phyloP scores from a whole-genome alignment of 2,888 invertebrate genomes.

The Sminthurides aquaticus region DNA sequence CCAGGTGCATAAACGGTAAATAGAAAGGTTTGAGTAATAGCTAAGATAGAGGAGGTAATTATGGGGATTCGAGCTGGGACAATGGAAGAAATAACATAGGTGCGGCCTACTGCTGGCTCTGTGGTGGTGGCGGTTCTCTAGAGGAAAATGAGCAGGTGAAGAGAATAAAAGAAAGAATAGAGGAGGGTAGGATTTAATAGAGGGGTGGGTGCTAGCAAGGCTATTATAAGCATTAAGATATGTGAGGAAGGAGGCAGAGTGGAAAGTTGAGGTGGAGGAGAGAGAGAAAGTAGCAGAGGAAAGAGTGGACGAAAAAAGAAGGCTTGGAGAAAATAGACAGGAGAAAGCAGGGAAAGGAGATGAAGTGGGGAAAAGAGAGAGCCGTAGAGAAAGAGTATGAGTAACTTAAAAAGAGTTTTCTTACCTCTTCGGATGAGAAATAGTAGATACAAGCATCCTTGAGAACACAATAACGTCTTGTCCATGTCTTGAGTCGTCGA shows the following conservation, averaged over 20 bases:
- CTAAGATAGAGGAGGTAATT: too few relatives aligned
- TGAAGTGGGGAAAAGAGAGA: neutral
- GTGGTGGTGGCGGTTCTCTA: too few relatives aligned
- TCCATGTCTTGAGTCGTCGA: conserved; percentile 70
- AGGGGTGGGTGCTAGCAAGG: neutral
- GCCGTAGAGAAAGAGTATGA: neutral
- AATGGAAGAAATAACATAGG: too few relatives aligned
- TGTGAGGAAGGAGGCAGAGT: too few relatives aligned
- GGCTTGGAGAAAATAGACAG: neutral
- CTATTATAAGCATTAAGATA: neutral
- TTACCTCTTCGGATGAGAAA: conserved; percentile 53
- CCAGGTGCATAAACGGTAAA: too few relatives aligned
- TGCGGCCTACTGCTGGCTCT: too few relatives aligned
- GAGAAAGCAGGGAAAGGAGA: too few relatives aligned
- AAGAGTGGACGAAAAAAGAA: neutral
- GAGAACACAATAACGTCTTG: conserved; percentile 82
- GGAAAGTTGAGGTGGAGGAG: too few relatives aligned
- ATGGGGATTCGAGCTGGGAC: neutral
- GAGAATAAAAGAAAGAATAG: neutral
- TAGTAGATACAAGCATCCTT: conserved; percentile 93
- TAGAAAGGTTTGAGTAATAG: too few relatives aligned
- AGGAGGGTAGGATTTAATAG: neutral
- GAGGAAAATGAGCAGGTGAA: too few relatives aligned
- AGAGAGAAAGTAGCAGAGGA: too few relatives aligned
- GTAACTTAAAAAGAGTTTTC: too few relatives aligned